Evolutionary conservation across 2,797 vertebrate species (phyloP).

Genomic region (Coendou prehensilis): DNA sequence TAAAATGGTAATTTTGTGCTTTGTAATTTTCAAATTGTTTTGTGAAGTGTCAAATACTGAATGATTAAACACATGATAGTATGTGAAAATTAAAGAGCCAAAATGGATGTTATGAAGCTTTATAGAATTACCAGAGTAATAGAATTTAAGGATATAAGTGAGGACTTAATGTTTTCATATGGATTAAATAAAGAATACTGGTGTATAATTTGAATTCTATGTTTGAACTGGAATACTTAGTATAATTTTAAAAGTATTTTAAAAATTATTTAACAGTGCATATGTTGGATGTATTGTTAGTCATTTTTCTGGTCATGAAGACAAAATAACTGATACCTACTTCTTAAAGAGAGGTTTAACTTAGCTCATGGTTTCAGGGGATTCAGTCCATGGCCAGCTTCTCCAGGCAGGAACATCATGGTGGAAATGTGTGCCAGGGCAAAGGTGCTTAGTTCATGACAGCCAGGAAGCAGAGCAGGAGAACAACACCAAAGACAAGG

Average conservation of each 20-base stretch:
- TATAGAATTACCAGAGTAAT: not conserved
- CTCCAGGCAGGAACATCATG: not conserved
- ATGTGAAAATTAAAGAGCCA: conserved; percentile 3
- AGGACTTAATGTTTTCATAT: not conserved
- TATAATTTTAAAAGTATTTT: not conserved
- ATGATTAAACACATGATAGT: conserved; percentile 66
- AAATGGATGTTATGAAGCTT: not conserved
- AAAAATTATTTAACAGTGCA: not conserved
- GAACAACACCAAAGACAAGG: not conserved
- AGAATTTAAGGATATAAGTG: not conserved
- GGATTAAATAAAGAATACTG: not conserved
- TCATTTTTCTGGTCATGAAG: not conserved
- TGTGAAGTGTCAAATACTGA: conserved; percentile 73
- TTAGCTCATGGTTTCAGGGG: not conserved
- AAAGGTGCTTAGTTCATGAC: not conserved
- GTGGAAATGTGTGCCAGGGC: not conserved
- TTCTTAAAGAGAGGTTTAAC: not conserved
- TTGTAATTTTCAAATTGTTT: conserved; percentile 52
- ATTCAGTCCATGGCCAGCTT: not conserved
- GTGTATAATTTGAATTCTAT: not conserved
- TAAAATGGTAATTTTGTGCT: conserved; percentile 40
- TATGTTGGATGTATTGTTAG: not conserved
- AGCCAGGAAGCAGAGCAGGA: not conserved
- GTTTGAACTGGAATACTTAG: not conserved
- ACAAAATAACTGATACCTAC: not conserved